Evolutionary conservation across 2,113 vertebrate species (phyloP).

Genomic region (Propithecus coquereli): DNA sequence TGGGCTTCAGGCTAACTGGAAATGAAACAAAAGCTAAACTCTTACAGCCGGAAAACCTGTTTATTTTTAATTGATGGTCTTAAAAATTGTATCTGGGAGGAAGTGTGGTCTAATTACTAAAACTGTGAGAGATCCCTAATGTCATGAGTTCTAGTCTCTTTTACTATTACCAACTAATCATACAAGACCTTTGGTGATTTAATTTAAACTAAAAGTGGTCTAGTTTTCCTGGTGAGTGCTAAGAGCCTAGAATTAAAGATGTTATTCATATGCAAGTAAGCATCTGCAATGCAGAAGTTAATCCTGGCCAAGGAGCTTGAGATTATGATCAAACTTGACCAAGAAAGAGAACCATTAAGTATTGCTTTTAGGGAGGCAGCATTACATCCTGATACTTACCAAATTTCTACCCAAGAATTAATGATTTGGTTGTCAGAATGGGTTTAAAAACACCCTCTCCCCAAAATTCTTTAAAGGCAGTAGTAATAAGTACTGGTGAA

Average conservation of each 20-base stretch:
- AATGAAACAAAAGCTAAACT: conserved; percentile 29
- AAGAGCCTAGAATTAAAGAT: not conserved
- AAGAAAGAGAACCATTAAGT: not conserved
- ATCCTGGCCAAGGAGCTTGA: not conserved
- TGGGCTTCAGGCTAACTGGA: conserved; percentile 32
- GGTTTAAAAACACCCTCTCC: not conserved
- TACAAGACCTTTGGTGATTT: not conserved
- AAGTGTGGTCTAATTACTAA: conserved; percentile 50
- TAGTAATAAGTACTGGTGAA: not conserved
- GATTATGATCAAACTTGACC: not conserved
- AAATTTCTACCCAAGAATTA: not conserved
- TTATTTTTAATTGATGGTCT: conserved; percentile 47
- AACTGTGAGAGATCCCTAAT: not conserved
- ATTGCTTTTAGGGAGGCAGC: not conserved
- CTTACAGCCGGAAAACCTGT: conserved; percentile 18
- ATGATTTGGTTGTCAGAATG: not conserved
- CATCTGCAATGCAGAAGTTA: not conserved
- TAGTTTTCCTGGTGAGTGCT: not conserved
- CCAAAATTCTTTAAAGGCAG: not conserved
- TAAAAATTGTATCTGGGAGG: conserved; percentile 55
- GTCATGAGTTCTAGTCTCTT: conserved; percentile 24
- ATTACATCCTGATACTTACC: not conserved
- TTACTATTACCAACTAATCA: not conserved
- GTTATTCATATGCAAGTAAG: not conserved
- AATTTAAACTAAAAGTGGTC: not conserved